Evolutionary conservation across 2,888 invertebrate species (phyloP).

Genomic region (Drosophila picticornis): DNA sequence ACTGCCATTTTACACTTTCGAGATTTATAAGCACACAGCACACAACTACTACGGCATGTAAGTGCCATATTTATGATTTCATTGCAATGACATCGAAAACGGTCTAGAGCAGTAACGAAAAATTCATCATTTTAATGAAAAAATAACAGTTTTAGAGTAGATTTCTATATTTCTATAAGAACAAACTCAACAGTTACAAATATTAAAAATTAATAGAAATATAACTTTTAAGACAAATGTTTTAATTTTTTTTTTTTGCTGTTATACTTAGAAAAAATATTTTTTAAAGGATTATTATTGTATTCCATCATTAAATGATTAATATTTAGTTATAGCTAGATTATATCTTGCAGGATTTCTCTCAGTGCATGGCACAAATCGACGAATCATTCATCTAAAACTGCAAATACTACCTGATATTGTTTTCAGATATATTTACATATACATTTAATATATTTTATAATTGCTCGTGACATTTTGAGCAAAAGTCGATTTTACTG

Average conservation of each 20-base stretch:
- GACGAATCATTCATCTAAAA: neutral
- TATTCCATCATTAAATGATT: neutral
- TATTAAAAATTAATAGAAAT: neutral
- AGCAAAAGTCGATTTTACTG: slow-evolving; percentile 21
- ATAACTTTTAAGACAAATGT: neutral
- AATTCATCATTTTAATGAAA: neutral
- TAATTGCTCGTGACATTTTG: neutral
- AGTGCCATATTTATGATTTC: slow-evolving; percentile 54
- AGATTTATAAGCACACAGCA: slow-evolving; percentile 50
- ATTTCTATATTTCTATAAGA: neutral
- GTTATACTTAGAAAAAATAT: neutral
- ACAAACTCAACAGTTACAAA: neutral
- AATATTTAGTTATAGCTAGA: neutral
- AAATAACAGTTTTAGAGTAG: neutral
- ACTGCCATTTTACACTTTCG: slow-evolving; percentile 48
- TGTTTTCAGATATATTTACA: neutral
- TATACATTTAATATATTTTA: neutral
- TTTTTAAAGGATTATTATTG: neutral
- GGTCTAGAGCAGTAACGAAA: slow-evolving; percentile 4
- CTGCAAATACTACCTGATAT: neutral
- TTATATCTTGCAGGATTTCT: neutral
- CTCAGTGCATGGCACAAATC: neutral
- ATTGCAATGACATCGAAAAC: slow-evolving; percentile 54
- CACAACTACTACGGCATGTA: slow-evolving; percentile 14
- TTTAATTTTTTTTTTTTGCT: neutral